A percentile compares a stretch with the other conserved stretches of the same genome.
Conservation (phyloP, 30 jellyfish, hydroid and myxozoan genomes). For the Hydractinia echinata region DNA sequence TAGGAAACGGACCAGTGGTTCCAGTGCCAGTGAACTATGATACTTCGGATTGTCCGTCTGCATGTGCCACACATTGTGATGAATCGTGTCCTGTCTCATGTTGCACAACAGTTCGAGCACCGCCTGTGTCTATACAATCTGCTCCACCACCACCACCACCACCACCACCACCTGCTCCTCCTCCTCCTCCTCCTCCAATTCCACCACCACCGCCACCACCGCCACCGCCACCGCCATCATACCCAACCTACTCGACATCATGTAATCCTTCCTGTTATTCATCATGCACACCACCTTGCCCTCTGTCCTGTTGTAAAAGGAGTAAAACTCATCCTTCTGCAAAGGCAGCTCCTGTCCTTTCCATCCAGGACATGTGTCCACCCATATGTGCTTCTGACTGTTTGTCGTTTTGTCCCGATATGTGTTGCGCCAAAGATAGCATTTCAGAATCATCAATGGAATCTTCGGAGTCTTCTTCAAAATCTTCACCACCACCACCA, state of each 20-base stretch:
- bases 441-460: conserved; percentile 2
- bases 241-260: conserved; percentile 53
- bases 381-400: conserved; percentile 33
- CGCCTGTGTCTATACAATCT: conserved; percentile 15
- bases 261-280: conserved; percentile 40
- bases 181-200: conserved; percentile 62
- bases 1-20: conserved; percentile 28
- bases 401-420: conserved; percentile 34
- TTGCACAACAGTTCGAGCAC: conserved; percentile 20
- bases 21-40: conserved; percentile 34
- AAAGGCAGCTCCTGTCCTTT: conserved; percentile 9
- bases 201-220: conserved; percentile 41
- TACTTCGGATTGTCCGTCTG: conserved; percentile 56
- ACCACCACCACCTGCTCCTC: conserved; percentile 36
- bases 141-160: conserved; percentile 40
- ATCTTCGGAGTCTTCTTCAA: conserved; percentile 18
- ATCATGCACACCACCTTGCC: conserved; percentile 39
- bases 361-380: conserved; percentile 37
- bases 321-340: neutral
- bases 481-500: conserved; percentile 20
- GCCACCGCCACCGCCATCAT: conserved; percentile 70
- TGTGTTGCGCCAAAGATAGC: conserved; percentile 17
- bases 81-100: conserved; percentile 70
- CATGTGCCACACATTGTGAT: conserved; percentile 63
- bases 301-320: conserved; percentile 23